A percentile compares a stretch with the other conserved stretches of the same genome.
These are phyloP conservation scores for Drosophila ohnishii DNA, from an alignment of 1,140 invertebrate species.

Conservation along the genomic window DNA sequence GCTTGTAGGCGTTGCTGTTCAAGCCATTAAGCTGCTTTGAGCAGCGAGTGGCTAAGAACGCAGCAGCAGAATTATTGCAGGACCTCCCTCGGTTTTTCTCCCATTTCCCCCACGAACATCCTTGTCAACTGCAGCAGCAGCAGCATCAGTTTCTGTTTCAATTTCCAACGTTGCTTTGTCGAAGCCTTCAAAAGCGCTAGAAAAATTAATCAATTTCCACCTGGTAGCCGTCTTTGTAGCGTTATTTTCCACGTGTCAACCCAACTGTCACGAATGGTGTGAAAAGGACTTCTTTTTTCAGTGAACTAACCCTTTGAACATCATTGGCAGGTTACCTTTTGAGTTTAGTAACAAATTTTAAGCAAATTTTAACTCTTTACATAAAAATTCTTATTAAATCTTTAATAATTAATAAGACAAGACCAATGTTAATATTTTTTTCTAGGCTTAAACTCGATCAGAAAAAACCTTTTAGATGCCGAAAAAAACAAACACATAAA, in stretches of 20 bases:
- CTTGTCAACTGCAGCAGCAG: constrained; percentile 16
- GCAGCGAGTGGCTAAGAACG: constrained; percentile 46
- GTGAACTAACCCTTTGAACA: not conserved
- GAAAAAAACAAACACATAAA: not conserved
- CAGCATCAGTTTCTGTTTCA: constrained; percentile 42
- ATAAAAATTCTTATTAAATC: too few species aligned
- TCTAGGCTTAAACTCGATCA: not conserved
- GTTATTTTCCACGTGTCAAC: constrained; percentile 27
- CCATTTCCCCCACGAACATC: constrained; percentile 8
- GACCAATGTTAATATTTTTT: not conserved
- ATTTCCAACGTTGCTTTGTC: constrained; percentile 38
- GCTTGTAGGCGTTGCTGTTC: constrained; percentile 46
- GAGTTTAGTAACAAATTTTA: not conserved
- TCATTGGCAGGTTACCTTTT: constrained; percentile 1
- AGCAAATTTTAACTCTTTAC: too few species aligned
- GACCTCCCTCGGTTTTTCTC: constrained; percentile 7
- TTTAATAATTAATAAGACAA: not conserved
- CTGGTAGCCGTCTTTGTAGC: constrained; percentile 34
- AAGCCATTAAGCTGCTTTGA: constrained; percentile 62
- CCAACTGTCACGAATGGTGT: constrained; percentile 1
- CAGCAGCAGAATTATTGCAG: constrained; percentile 41
- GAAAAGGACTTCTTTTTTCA: not conserved
- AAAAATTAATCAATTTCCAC: constrained; percentile 68
- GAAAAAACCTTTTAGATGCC: not conserved
- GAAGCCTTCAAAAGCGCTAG: constrained; percentile 24